phyloP scores from a whole-genome alignment of 1,140 invertebrate species.

The Cotesia glomerata region DNA sequence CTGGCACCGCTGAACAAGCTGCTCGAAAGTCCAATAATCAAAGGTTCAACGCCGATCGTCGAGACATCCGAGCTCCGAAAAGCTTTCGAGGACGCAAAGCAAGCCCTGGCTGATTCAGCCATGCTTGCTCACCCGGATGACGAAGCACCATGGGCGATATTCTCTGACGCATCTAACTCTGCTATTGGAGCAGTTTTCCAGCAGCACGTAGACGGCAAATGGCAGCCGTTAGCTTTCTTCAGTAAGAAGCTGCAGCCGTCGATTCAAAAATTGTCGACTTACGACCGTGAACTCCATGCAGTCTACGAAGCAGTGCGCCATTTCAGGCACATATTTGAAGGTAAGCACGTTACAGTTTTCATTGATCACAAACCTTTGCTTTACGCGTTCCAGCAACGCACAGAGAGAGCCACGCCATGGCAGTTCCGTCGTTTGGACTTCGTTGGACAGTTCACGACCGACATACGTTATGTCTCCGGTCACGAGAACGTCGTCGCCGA shows the following conservation, averaged over 20 bases:
- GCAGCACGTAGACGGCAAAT: constrained; percentile 27
- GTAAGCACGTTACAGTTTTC: neutral
- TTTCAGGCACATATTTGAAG: constrained; percentile 34
- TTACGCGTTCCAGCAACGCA: constrained; percentile 11
- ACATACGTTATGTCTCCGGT: constrained; percentile 17
- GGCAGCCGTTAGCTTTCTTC: constrained; percentile 46
- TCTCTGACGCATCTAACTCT: constrained; percentile 38
- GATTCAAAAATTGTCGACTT: neutral
- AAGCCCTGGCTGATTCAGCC: constrained; percentile 13
- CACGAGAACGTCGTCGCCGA: constrained; percentile 39
- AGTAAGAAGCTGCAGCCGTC: constrained; percentile 32
- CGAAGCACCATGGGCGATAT: constrained; percentile 8
- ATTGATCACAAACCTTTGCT: neutral
- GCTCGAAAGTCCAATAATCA: constrained; percentile 17
- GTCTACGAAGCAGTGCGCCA: constrained; percentile 32
- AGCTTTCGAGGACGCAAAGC: constrained; percentile 34
- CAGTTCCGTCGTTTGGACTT: neutral
- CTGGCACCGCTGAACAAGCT: constrained; percentile 18
- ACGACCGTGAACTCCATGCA: constrained; percentile 30
- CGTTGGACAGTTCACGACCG: constrained; percentile 30
- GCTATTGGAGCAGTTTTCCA: constrained; percentile 42
- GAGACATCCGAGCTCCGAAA: constrained; percentile 14
- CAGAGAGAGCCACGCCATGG: constrained; percentile 4
- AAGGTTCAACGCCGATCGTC: constrained; percentile 9
- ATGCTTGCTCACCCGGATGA: neutral